Conservation (phyloP, 2,888 invertebrate genomes). For the Mesochorus sp. region DNA sequence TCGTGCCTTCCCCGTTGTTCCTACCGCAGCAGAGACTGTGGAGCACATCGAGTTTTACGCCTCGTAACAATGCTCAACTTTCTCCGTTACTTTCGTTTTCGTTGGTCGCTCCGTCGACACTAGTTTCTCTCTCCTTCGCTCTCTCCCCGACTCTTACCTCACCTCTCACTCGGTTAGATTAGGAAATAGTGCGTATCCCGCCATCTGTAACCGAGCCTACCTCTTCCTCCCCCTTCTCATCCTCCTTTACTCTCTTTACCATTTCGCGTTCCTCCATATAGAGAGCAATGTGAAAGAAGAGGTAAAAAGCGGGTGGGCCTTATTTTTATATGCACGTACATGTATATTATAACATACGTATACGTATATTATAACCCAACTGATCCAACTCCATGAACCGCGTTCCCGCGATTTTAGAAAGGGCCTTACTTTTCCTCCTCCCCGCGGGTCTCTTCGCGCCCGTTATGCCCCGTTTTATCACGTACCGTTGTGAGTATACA, state of each 20-base stretch:
- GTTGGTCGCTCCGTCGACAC: conserved; percentile 74
- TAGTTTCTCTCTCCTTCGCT: conserved; percentile 58
- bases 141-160: conserved; percentile 12
- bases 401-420: conserved; percentile 78
- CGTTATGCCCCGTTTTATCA: conserved; percentile 25
- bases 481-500: conserved; percentile 46
- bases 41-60: conserved; percentile 73
- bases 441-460: conserved; percentile 17
- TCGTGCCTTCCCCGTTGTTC: conserved; percentile 9
- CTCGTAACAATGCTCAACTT: conserved; percentile 81
- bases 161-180: conserved; percentile 67
- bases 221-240: conserved; percentile 47
- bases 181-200: conserved; percentile 75
- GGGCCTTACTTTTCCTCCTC: conserved; percentile 67
- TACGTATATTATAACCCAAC: conserved; percentile 23
- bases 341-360: neutral
- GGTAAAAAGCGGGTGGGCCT: neutral
- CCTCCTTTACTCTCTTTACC: conserved; percentile 21
- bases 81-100: conserved; percentile 82
- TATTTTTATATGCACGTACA: neutral
- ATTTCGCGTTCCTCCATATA: conserved; percentile 23
- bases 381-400: conserved; percentile 63
- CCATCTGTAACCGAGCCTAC: conserved; percentile 63
- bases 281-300: conserved; percentile 3
- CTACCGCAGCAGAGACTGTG: conserved; percentile 22